A percentile compares a stretch with the other conserved stretches of the same genome.
Evolutionary conservation across 2,797 vertebrate species (phyloP).

Genomic region (Hafferia zeledoni): DNA sequence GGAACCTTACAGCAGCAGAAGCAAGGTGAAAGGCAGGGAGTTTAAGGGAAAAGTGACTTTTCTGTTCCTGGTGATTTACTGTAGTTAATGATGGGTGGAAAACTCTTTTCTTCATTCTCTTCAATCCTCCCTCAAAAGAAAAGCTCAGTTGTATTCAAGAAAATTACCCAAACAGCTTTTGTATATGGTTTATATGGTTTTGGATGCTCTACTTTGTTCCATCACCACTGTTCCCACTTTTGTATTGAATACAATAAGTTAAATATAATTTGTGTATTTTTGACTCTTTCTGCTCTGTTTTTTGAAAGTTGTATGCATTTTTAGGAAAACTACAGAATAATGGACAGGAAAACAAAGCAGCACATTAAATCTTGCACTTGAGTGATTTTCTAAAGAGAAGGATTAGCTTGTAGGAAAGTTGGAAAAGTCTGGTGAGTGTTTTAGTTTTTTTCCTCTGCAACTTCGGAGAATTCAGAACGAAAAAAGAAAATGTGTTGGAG

Average conservation of each 20-base stretch:
- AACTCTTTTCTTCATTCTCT: not conserved
- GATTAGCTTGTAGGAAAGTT: conserved; percentile 16
- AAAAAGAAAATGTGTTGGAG: conserved; percentile 69
- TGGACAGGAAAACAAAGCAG: conserved; percentile 10
- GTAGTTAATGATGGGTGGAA: not conserved
- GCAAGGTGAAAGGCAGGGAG: not conserved
- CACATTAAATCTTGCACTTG: not conserved
- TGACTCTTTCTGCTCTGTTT: not conserved
- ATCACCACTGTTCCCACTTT: not conserved
- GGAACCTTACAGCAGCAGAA: not conserved
- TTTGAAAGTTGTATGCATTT: not conserved
- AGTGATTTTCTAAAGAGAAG: conserved; percentile 31
- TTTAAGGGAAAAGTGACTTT: not conserved
- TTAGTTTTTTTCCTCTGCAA: conserved; percentile 6
- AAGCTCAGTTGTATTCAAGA: not conserved
- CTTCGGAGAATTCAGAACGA: conserved; percentile 34
- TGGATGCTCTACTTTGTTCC: not conserved
- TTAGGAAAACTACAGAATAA: not conserved
- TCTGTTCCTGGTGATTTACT: not conserved
- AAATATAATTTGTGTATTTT: not conserved
- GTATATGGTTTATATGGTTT: not conserved
- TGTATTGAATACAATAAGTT: not conserved
- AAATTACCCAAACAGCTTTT: not conserved
- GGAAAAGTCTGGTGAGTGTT: conserved; percentile 14
- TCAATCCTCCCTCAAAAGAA: not conserved